Evolutionary conservation across 2,113 vertebrate genomes (phyloP).

Genomic region (Paratilapia polleni): DNA sequence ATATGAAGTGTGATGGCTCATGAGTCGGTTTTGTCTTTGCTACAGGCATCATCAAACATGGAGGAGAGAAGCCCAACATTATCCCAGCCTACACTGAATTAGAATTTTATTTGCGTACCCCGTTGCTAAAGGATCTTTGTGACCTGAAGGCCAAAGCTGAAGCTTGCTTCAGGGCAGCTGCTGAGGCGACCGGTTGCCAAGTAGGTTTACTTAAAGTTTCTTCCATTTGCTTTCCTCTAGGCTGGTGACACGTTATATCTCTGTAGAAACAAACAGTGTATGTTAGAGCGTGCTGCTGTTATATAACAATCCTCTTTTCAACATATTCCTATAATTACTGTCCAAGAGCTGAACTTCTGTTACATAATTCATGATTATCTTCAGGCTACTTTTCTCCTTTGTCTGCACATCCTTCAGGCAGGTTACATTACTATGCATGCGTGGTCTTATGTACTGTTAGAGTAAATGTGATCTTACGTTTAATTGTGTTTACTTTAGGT

Average conservation of each 20-base stretch:
- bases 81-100: constrained; percentile 89
- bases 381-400: constrained; percentile 27
- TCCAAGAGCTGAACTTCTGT: background rate
- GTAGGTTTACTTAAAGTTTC: constrained; percentile 70
- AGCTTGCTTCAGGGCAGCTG: constrained; percentile 89
- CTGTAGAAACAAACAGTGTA: background rate
- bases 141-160: constrained; percentile 85
- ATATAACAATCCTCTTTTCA: constrained; percentile 15
- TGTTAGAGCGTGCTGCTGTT: background rate
- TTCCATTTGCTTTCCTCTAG: background rate
- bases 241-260: background rate
- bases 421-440: background rate
- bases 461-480: background rate
- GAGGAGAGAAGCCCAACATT: constrained; percentile 89
- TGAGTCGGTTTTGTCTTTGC: constrained; percentile 29
- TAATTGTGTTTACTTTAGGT: constrained; percentile 74
- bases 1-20: background rate
- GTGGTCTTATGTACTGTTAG: background rate
- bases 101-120: constrained; percentile 86
- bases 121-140: constrained; percentile 81
- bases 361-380: constrained; percentile 41
- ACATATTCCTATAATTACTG: constrained; percentile 40
- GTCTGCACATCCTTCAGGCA: constrained; percentile 15
- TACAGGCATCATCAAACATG: constrained; percentile 91
- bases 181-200: constrained; percentile 86